Base-by-base conservation (phyloP, 2,888 invertebrate genomes). In the Lathronympha strigana region DNA sequence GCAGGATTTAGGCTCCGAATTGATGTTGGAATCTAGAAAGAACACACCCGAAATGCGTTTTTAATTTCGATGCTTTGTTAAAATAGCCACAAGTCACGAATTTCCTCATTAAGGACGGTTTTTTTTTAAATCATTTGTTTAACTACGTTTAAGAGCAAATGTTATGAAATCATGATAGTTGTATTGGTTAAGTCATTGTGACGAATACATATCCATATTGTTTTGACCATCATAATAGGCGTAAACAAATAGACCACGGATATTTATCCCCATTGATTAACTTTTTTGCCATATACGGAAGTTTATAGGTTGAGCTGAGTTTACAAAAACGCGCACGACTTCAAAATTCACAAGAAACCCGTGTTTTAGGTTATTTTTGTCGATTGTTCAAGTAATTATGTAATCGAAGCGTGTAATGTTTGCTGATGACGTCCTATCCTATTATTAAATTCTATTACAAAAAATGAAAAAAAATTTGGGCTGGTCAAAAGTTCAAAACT, bases 301-400 rank as follows among this genome's bases (percentile, higher is more conserved):
- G 79, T 80, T 49, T 28, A 63, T 71, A 63, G 63, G 61, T 71
- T 73, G 21, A 43, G 21, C 17, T 19, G 8, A 17, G 40, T 21
- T 5, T 21, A 78, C 81, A 84, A 82, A 83, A 81, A 73, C 63
- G 8, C 75, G 77, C 81, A 79, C 80, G 81, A 84, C 11, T 66
- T 23, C 31, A 78, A 80, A 80, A 80, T 79, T 77, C 75, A 75
- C 77, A 74, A 69, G 67, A 75, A 74, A 73, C 69, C 71, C 73
- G 70, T 75, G 69, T 53, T 64, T 60, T 61, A 31, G 40, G 47
- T 54, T 53, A 61, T 61, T 53, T 58, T 36, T 66, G 31, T 43
- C 60, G 60, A 64, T 53, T 38, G 15, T 53, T 33, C 13, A 21
- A 36, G 11, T 36, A 28, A 43, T 53, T 19, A 36, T 38, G 57